Percentiles rank a stretch among this genome's conserved stretches.
Evolutionary conservation across 2,888 invertebrate genomes (phyloP).

Genomic region (Erpobdella octoculata): DNA sequence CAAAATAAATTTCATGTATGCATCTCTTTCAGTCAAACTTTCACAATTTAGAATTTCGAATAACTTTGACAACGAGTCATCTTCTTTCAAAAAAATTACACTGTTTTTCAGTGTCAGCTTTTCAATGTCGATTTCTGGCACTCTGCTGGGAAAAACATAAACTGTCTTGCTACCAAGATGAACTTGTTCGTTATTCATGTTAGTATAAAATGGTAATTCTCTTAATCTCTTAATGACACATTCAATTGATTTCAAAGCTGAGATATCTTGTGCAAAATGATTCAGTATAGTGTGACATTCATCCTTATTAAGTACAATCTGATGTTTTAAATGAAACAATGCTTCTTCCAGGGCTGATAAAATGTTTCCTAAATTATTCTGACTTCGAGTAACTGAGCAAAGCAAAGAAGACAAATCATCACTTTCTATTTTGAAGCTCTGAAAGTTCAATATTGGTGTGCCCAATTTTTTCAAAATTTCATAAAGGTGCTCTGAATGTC

Average conservation of each 20-base stretch:
- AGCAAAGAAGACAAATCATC: too few relatives aligned
- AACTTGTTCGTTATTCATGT: neutral
- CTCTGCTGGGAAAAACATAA: neutral
- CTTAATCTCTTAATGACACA: too few relatives aligned
- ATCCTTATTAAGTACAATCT: too few relatives aligned
- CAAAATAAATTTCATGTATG: neutral
- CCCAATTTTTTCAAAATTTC: too few relatives aligned
- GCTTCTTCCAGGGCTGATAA: neutral
- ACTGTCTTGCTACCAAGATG: neutral
- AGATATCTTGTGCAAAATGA: too few relatives aligned
- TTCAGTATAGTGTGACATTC: too few relatives aligned
- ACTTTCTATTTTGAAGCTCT: too few relatives aligned
- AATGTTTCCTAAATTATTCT: neutral
- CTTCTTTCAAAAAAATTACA: neutral
- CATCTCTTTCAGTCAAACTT: neutral
- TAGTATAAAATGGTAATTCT: neutral
- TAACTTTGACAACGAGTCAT: neutral
- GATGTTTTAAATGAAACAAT: too few relatives aligned
- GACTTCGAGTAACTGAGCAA: too few relatives aligned
- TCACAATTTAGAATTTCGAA: neutral
- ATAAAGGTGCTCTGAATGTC: too few relatives aligned
- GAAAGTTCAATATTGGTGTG: neutral
- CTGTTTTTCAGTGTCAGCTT: too few relatives aligned
- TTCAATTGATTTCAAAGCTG: too few relatives aligned
- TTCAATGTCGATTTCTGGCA: neutral